Conservation (phyloP, 2,888 invertebrate genomes). For the Torymus tubicola region DNA sequence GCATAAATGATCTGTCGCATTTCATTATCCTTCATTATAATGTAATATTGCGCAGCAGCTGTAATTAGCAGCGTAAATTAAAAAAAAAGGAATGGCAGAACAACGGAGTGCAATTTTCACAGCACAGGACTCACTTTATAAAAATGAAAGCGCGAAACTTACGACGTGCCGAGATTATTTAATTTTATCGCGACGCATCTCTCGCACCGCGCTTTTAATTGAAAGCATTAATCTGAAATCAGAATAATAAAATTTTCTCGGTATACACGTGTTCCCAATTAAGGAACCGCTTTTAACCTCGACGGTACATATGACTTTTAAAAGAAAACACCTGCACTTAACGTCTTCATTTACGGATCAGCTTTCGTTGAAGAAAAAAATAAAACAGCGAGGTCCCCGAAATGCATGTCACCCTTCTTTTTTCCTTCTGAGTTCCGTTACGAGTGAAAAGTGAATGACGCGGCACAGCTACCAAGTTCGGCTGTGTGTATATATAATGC, state of each 20-base stretch:
- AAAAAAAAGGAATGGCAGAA: too few species aligned
- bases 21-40: too few species aligned
- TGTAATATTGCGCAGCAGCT: too few species aligned
- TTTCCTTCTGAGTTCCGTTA: constrained; percentile 28
- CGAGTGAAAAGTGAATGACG: constrained; percentile 5
- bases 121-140: too few species aligned
- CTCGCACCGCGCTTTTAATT: constrained; percentile 8
- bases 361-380: constrained; percentile 15
- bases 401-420: background rate
- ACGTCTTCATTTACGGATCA: constrained; percentile 22
- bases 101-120: too few species aligned
- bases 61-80: too few species aligned
- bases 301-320: too few species aligned
- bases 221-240: constrained; percentile 13
- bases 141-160: too few species aligned
- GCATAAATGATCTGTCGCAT: too few species aligned
- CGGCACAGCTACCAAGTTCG: constrained; percentile 22
- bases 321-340: background rate
- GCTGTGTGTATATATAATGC: background rate
- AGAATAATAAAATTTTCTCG: constrained; percentile 17
- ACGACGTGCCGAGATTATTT: too few species aligned
- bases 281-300: background rate
- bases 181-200: too few species aligned
- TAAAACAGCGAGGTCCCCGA: too few species aligned
- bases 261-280: background rate